Base-by-base conservation (phyloP, 2,113 vertebrate species). In the Pelodiscus sinensis region DNA sequence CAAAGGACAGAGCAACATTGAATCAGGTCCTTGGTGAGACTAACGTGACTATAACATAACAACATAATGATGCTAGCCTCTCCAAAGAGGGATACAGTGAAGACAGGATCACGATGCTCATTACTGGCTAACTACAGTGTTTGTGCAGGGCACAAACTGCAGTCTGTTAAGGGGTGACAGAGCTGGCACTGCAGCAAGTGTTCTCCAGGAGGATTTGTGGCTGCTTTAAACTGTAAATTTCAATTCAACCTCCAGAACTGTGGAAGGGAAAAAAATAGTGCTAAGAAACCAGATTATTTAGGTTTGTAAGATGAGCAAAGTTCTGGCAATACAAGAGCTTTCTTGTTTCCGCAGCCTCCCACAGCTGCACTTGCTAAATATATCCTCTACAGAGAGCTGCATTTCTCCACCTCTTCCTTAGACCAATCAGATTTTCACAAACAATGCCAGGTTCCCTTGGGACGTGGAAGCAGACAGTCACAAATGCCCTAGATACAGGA, bases 351-450 rank as follows among this genome's bases (percentile, higher is more conserved):
- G 1, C 77, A 95, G 88, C 96, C 95, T 97, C 94, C 93, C 95
- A 95, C 95, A 96, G 95, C 96, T 95, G 93, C 75, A 68, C 90
- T 94, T 86, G 85, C 96, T 97, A 97, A 97, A 97, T 97, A 96
- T 97, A 97, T 94, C 92, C 90, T 19, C 13, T 56, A 71, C 82
- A 91, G 82, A 96, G 91, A 90, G 90, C 86, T 94, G 90, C 60
- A 29, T 94, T 97, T 94, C 93, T 95, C 92, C 94, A 94, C 95
- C 90, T 82, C 88, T 81, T 93, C 35, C 79, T 79, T 81, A 92
- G 92, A 86, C 94, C 96, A 95, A 89, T 97, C 27, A 54, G 79
- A 51, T 83, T 86, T 88, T 91, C 25, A 87, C 91, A 96, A 95
- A 19, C 85, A 90, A 50, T 51, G 38, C 52, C 56, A 55, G 77